Conservation (phyloP, 2,113 vertebrate species). For the Pipra filicauda region DNA sequence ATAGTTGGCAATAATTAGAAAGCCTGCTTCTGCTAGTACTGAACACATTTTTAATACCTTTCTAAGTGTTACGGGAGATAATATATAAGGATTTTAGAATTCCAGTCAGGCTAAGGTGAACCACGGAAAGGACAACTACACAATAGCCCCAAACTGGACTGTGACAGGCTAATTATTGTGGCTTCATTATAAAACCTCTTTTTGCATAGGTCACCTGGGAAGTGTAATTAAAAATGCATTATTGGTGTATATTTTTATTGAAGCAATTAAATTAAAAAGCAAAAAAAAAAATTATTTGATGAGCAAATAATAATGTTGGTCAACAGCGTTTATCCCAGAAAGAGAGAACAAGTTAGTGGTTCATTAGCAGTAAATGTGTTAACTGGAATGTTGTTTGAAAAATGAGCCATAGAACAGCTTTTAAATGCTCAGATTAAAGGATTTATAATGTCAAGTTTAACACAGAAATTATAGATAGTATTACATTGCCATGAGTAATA, state of each 20-base stretch:
- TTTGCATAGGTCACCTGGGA: conserved; percentile 96
- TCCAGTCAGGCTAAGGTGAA: conserved; percentile 87
- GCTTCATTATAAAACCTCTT: conserved; percentile 95
- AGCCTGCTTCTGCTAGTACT: conserved; percentile 80
- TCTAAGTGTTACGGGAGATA: conserved; percentile 85
- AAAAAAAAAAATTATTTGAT: conserved; percentile 91
- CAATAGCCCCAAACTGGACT: conserved; percentile 95
- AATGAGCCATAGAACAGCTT: conserved; percentile 87
- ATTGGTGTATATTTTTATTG: conserved; percentile 96
- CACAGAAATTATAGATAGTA: conserved; percentile 86
- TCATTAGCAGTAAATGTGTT: conserved; percentile 89
- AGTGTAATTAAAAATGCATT: conserved; percentile 99
- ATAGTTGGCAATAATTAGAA: conserved; percentile 86
- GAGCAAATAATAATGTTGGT: conserved; percentile 98
- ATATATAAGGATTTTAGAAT: conserved; percentile 86
- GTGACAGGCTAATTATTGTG: conserved; percentile 97
- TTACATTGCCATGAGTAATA: conserved; percentile 81
- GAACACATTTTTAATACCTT: conserved; percentile 84
- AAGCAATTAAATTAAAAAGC: conserved; percentile 98
- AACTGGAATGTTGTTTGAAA: conserved; percentile 86
- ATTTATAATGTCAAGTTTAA: conserved; percentile 98
- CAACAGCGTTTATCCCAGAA: conserved; percentile 93
- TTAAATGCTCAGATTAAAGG: conserved; percentile 93
- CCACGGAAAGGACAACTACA: conserved; percentile 88
- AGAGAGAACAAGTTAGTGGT: conserved; percentile 83